Percentiles rank a stretch among this genome's conserved stretches.
These are phyloP conservation scores for Menidia beryllina DNA, from an alignment of 2,113 vertebrate genomes.

Conservation along the genomic window DNA sequence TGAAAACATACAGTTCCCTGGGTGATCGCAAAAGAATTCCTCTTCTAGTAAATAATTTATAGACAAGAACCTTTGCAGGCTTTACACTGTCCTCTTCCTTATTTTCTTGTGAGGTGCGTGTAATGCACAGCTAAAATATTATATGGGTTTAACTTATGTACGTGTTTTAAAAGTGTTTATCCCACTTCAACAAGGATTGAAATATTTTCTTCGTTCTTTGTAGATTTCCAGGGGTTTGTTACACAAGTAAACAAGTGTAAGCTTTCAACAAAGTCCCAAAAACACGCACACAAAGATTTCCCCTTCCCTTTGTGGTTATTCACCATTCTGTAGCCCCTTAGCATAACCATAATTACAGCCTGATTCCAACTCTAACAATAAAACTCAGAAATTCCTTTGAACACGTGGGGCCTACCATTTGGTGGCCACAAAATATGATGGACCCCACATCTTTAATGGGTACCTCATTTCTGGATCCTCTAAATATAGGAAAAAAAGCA, in stretches of 20 bases:
- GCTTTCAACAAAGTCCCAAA: constrained; percentile 6
- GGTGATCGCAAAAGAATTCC: background rate
- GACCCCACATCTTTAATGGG: no score
- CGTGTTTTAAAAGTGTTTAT: no score
- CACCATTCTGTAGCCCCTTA: background rate
- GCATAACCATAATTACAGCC: no score
- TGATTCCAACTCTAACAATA: no score
- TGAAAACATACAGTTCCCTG: background rate
- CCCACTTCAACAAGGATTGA: background rate
- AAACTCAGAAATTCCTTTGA: no score
- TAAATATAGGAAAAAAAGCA: background rate
- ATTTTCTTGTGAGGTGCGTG: constrained; percentile 2
- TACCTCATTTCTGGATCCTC: no score
- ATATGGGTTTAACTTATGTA: constrained; percentile 11
- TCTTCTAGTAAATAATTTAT: background rate
- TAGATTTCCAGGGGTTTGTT: constrained; percentile 24
- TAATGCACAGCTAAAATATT: constrained; percentile 6
- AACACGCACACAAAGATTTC: background rate
- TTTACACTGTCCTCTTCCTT: background rate
- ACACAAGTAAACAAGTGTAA: background rate
- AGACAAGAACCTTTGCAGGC: background rate
- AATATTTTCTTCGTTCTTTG: background rate
- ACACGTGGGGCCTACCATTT: no score
- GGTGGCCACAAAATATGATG: no score
- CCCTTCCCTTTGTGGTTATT: no score